Conservation (phyloP, 2,888 invertebrate genomes). For the Rapana venosa region DNA sequence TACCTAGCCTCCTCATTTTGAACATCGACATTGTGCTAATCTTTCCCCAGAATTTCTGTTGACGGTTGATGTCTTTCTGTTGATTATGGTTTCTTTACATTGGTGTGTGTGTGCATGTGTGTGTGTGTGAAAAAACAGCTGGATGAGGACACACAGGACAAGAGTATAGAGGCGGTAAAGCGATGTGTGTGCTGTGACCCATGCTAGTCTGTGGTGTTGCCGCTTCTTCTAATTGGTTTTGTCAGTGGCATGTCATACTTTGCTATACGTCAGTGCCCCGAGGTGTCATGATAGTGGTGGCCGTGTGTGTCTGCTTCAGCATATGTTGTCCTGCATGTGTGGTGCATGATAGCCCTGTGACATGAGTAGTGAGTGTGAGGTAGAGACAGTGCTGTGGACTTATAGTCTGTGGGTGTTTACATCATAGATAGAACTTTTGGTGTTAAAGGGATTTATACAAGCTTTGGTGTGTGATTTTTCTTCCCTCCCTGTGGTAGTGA, state of each 20-base stretch:
- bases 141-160: slow-evolving; percentile 35
- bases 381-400: too few species aligned
- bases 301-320: neutral
- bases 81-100: too few species aligned
- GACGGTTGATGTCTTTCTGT: too few species aligned
- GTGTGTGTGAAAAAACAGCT: slow-evolving; percentile 14
- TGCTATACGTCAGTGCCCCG: neutral
- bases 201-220: neutral
- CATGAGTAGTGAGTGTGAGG: neutral
- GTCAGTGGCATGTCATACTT: neutral
- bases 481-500: too few species aligned
- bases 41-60: too few species aligned
- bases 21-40: too few species aligned
- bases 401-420: too few species aligned
- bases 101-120: neutral
- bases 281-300: neutral
- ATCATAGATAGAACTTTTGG: too few species aligned
- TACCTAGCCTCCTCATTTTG: too few species aligned
- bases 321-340: neutral
- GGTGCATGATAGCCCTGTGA: neutral
- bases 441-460: too few species aligned
- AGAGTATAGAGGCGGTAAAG: slow-evolving; percentile 42
- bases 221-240: neutral
- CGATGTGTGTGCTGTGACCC: neutral
- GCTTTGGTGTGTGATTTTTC: too few species aligned